A percentile compares a stretch with the other conserved stretches of the same genome.
Conservation (phyloP, 2,113 vertebrate species). For the Apodemus speciosus region DNA sequence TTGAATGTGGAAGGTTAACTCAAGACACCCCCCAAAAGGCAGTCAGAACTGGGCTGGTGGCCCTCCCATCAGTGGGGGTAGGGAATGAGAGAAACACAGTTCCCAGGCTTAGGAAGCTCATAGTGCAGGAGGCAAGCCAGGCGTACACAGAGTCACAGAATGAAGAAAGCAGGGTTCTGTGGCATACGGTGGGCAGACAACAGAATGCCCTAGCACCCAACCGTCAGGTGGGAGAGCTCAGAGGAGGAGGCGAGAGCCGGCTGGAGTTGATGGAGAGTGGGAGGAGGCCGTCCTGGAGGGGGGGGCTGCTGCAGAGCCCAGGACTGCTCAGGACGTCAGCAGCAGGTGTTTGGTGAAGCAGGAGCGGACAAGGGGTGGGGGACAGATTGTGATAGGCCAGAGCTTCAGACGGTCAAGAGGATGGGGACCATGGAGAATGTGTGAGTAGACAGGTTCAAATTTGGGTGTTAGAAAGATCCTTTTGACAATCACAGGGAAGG, state of each 20-base stretch:
- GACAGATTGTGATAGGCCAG: neutral
- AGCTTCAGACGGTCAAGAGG: neutral
- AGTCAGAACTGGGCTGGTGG: neutral
- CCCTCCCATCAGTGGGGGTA: neutral
- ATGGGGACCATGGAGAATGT: neutral
- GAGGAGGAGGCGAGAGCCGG: slow-evolving; percentile 43
- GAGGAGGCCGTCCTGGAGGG: slow-evolving; percentile 62
- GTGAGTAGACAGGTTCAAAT: slow-evolving; percentile 6
- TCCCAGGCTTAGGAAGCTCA: neutral
- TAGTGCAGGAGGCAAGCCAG: neutral
- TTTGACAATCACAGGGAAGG: neutral
- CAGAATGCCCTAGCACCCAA: slow-evolving; percentile 10
- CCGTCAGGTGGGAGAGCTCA: slow-evolving; percentile 67
- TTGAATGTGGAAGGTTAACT: neutral
- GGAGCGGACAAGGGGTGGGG: neutral
- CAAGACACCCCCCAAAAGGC: neutral
- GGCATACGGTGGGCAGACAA: slow-evolving; percentile 17
- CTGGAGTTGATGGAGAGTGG: neutral
- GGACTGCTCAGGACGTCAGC: slow-evolving; percentile 9
- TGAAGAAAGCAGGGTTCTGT: neutral
- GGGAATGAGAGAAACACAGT: neutral
- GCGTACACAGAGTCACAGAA: neutral
- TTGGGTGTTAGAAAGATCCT: slow-evolving; percentile 8
- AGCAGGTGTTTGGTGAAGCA: neutral
- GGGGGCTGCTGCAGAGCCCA: slow-evolving; percentile 72